Evolutionary conservation across 2,888 invertebrate genomes (phyloP).

Genomic region (Melolontha melolontha): DNA sequence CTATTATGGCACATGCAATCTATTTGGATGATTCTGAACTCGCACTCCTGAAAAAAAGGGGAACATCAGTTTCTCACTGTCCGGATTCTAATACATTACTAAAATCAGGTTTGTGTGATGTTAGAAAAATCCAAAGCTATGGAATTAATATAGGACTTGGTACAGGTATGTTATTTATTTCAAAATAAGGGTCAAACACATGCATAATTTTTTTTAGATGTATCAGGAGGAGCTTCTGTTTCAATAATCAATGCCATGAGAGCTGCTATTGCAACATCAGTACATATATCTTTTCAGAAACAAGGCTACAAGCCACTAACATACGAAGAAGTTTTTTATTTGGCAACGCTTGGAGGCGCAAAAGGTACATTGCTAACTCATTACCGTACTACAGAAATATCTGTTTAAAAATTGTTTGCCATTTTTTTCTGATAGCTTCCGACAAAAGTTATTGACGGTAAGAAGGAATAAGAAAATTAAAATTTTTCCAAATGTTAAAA

Average conservation of each 20-base stretch:
- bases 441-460: no score
- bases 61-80: constrained; percentile 84
- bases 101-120: constrained; percentile 85
- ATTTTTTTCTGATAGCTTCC: no score
- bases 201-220: constrained; percentile 69
- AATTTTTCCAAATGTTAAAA: no score
- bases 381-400: background rate
- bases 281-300: constrained; percentile 71
- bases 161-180: constrained; percentile 73
- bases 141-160: constrained; percentile 86
- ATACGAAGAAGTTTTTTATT: constrained; percentile 82
- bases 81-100: constrained; percentile 87
- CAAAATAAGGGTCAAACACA: background rate
- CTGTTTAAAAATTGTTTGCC: no score
- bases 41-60: constrained; percentile 70
- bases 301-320: constrained; percentile 67
- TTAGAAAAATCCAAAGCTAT: constrained; percentile 72
- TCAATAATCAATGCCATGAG: constrained; percentile 83
- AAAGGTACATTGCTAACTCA: constrained; percentile 74
- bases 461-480: no score
- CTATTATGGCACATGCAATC: constrained; percentile 87
- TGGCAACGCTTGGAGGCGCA: constrained; percentile 90
- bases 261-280: constrained; percentile 79
- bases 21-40: constrained; percentile 80
- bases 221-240: constrained; percentile 83